Evolutionary conservation across 2,797 vertebrate species (phyloP), one percentile per base, ranked within the genome.

Genomic region (Tragelaphus eurycerus): DNA sequence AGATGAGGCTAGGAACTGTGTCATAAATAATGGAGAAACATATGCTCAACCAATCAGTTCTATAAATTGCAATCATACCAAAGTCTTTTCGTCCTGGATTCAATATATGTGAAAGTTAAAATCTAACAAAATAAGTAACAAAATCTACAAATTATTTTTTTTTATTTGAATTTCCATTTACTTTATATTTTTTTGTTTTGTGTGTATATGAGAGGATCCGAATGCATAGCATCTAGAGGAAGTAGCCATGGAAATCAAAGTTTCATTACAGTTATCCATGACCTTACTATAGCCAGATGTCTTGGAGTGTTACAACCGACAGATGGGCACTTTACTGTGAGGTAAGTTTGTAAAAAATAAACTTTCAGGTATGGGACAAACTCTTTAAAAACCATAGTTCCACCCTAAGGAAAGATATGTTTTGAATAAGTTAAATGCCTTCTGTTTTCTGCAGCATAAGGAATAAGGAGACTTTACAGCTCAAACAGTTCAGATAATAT

Each of bases 301-400:
- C 74, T 34, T 81, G 31, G 21, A 89, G 25, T 95, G 96, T 97
- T 89, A 93, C 16, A 86, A 64, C n/a, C 34, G 4, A 57, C 15
- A 78, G 23, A 76, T 1, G 6, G n/a, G 46, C 38, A 78, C 17
- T 95, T 94, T 60, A 91, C 43, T 48, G 48, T 86, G 50, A 89
- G 50, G 29, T 88, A 90, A 48, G 43, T 97, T 90, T 87, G 46
- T 95, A 97, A 94, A 96, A 92, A 89, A 83, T 86, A 88, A 86
- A 87, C 31, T 90, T 85, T 94, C 38, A 1, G 16, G n/a, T 93
- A 59, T 59, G 19, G 21, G 6, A 64, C 4, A 96, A 89, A 78
- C 19, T 29, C 34, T 90, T 90, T 90, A 74, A 57, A 94, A 93
- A 81, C 9, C 86, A 93, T 19, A 93, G 52, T 57, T 14, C 74